Conservation (phyloP, 2,888 invertebrate genomes). For the Lepas anatifera region DNA sequence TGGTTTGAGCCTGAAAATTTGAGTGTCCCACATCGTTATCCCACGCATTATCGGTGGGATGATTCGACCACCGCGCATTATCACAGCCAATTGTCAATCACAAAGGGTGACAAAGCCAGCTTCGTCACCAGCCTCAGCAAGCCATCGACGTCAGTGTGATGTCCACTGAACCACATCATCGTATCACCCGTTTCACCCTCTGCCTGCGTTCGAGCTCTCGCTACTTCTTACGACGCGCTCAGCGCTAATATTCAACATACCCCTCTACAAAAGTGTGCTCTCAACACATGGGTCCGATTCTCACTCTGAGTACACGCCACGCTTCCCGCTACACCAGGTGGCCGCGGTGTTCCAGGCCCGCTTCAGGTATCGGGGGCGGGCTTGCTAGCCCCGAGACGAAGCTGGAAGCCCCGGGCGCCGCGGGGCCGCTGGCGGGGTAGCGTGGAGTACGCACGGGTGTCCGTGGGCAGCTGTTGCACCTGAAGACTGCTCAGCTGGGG, state of each 20-base stretch:
- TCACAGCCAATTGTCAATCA: neutral
- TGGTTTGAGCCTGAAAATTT: too few species aligned
- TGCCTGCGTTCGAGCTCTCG: neutral
- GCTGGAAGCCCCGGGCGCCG: neutral
- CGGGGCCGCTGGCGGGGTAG: neutral
- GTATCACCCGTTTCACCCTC: neutral
- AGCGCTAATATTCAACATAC: too few species aligned
- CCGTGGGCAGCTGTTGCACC: neutral
- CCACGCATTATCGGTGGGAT: too few species aligned
- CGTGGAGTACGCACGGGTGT: neutral
- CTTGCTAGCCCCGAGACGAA: neutral
- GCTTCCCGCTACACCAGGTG: neutral
- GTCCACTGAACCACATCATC: neutral
- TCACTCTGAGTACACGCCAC: neutral
- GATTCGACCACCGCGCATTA: too few species aligned
- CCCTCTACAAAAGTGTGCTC: neutral
- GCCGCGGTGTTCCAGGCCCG: neutral
- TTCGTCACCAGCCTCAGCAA: slow-evolving; percentile 45
- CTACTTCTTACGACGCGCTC: neutral
- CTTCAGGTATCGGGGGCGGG: neutral
- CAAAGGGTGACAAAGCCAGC: neutral
- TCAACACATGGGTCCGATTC: too few species aligned
- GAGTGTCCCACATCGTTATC: too few species aligned
- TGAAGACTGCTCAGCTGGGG: neutral
- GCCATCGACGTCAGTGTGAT: slow-evolving; percentile 38